Evolutionary conservation across 1,140 invertebrate genomes (phyloP).

Genomic region (Hylaeus anthracinus): DNA sequence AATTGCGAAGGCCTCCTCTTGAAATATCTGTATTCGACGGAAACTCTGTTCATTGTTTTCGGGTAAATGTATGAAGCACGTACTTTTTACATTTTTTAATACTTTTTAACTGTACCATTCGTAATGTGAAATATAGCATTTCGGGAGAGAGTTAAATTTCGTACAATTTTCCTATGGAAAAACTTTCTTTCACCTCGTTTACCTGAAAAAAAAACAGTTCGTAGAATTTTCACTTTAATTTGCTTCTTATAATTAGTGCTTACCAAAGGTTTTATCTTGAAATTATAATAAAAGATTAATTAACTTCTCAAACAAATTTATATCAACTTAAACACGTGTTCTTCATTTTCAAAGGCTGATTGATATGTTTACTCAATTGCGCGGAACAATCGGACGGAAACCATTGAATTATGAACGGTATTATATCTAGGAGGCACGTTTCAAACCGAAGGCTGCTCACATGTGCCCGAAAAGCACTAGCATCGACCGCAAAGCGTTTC

Average conservation of each 20-base stretch:
- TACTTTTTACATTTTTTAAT: not conserved
- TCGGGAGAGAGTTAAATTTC: too few species aligned
- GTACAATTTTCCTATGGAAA: too few species aligned
- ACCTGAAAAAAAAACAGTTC: too few species aligned
- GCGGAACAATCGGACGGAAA: not conserved
- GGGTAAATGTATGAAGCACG: not conserved
- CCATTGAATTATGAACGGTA: slow-evolving; percentile 1
- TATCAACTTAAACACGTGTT: not conserved
- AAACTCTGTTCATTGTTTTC: not conserved
- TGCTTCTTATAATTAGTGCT: too few species aligned
- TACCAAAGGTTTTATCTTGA: too few species aligned
- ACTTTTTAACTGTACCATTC: too few species aligned
- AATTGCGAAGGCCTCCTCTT: not conserved
- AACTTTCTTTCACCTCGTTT: too few species aligned
- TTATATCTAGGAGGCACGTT: slow-evolving; percentile 18
- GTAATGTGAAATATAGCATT: too few species aligned
- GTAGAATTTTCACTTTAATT: too few species aligned
- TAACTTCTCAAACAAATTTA: too few species aligned
- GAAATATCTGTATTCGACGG: not conserved
- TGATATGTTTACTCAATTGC: not conserved
- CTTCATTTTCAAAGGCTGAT: not conserved
- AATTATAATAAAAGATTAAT: too few species aligned
- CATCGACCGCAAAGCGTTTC: slow-evolving; percentile 16
- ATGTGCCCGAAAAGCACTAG: not conserved
- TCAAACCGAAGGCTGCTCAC: not conserved